Base-by-base conservation (phyloP, 2,113 vertebrate genomes). In the Psammodynastes pulverulentus region DNA sequence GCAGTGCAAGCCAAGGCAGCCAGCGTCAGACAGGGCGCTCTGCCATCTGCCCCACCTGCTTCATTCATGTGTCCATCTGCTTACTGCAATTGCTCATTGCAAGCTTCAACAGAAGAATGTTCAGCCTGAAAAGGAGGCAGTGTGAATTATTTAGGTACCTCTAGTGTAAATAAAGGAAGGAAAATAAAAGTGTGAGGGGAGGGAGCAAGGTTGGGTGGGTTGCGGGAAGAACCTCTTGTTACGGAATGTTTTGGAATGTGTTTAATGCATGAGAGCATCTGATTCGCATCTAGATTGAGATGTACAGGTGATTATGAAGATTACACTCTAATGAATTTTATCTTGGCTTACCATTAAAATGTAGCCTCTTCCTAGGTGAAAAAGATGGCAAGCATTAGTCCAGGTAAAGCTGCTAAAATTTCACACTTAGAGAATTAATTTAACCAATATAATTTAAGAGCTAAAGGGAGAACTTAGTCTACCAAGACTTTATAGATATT, bases 41-140 rank as follows among this genome's bases (percentile, higher is more conserved):
- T 97, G 98, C 98, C 98, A 98, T 98, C 98, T 98, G 98, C 98
- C 97, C 97, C 97, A 98, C 98, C 98, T 98, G 98, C 98, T 98
- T 98, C 98, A 97, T 97, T 95, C 97, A 92, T 94, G 96, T 96
- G 98, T 98, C 98, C 98, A 98, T 98, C 98, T 98, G 98, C 93
- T 98, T 97, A 94, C 96, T 95, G 97, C 98, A 96, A 62, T 96
- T 95, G 97, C 97, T 98, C 97, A 95, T 96, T 92, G 96, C 96
- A 45, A 97, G 94, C 96, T 97, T 96, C 97, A 91, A 96, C 95
- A 87, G 94, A 97, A 97, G 95, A 95, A 94, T 97, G 54, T 87
- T 94, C 94, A 72, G 95, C 72, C 97, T 97, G 96, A 95, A 96
- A 97, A 97, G 97, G 93, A 97, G 97, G 97, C 98, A 94, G 95